These are phyloP conservation scores for Amphipoea lucens DNA, from an alignment of 2,888 invertebrate genomes.

Conservation along the genomic window DNA sequence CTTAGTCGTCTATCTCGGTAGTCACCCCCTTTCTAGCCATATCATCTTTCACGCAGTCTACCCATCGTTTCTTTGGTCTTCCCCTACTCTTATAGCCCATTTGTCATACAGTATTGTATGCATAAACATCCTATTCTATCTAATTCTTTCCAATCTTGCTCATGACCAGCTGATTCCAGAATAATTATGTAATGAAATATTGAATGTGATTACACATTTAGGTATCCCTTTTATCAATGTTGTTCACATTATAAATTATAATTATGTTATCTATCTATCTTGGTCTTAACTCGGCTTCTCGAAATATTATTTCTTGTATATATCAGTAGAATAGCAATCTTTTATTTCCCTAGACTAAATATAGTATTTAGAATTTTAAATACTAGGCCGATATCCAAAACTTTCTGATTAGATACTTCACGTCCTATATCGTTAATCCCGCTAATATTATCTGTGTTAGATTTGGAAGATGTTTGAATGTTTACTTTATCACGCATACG, in stretches of 20 bases:
- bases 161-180: background rate
- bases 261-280: slow-evolving; percentile 9
- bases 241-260: slow-evolving; percentile 1
- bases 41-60: background rate
- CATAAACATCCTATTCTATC: background rate
- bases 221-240: slow-evolving; percentile 3
- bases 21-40: too few species aligned
- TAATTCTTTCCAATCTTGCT: background rate
- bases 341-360: slow-evolving; percentile 7
- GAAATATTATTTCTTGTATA: background rate
- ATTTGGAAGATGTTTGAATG: background rate
- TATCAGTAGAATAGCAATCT: background rate
- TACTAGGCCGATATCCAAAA: background rate
- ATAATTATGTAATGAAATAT: background rate
- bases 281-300: background rate
- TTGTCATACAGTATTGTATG: background rate
- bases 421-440: background rate
- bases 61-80: background rate
- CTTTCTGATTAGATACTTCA: slow-evolving; percentile 18
- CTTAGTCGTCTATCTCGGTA: background rate
- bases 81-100: background rate
- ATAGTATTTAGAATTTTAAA: slow-evolving; percentile 12
- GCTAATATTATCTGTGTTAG: background rate
- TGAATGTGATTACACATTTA: slow-evolving; percentile 11
- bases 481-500: background rate